Conservation (phyloP, 2,797 vertebrate genomes). For the Loriculus beryllinus region DNA sequence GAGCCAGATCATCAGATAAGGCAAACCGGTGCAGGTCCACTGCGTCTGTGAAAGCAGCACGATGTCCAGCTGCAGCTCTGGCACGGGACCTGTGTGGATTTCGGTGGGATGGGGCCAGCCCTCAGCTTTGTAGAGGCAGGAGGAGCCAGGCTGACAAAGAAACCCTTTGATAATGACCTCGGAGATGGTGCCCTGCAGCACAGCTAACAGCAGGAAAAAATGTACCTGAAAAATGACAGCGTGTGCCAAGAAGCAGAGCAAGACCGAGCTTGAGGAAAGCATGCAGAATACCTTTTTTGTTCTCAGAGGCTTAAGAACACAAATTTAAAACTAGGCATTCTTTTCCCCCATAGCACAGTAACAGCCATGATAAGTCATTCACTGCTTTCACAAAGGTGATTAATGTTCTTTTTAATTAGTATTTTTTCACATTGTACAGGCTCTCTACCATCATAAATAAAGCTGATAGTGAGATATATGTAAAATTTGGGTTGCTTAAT, state of each 20-base stretch:
- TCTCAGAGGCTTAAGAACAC: not conserved
- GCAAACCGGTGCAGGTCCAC: not conserved
- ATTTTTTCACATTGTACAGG: not conserved
- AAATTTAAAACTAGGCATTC: not conserved
- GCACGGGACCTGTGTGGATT: not conserved
- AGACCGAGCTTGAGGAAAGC: not conserved
- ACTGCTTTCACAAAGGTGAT: not conserved
- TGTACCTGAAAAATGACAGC: not conserved
- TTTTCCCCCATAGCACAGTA: not conserved
- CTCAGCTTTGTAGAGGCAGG: not conserved
- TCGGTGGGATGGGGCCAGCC: not conserved
- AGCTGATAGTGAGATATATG: not conserved
- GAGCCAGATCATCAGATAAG: constrained; percentile 3
- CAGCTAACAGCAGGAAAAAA: not conserved
- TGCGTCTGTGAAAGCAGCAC: not conserved
- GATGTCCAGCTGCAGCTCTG: not conserved
- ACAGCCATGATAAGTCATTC: accelerated
- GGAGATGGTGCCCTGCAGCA: not conserved
- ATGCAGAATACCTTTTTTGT: not conserved
- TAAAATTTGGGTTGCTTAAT: not conserved
- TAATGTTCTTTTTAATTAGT: not conserved
- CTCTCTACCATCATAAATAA: not conserved
- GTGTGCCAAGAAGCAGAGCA: not conserved
- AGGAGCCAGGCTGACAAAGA: not conserved
- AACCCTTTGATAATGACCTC: not conserved